Evolutionary conservation across 2,113 vertebrate species (phyloP).

Genomic region (Hippocampus guttulatus): DNA sequence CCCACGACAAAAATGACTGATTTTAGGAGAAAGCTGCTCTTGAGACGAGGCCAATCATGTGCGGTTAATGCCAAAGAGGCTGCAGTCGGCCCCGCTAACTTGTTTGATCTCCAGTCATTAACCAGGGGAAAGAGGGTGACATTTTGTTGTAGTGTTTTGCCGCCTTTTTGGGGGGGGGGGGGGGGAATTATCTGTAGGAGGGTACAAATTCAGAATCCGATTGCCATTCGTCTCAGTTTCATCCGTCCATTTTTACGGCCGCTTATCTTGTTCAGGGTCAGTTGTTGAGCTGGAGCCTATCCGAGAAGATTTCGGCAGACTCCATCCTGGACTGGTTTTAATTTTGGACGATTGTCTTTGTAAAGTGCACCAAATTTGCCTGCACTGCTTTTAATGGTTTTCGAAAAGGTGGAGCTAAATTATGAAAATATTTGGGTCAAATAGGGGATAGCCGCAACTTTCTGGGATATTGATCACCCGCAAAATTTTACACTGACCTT

Average conservation of each 20-base stretch:
- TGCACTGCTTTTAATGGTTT: no score
- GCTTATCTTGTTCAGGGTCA: background rate
- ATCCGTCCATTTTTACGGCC: background rate
- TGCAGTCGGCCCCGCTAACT: constrained; percentile 27
- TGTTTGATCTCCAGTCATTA: constrained; percentile 46
- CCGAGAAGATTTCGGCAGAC: no score
- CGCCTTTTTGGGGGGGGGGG: background rate
- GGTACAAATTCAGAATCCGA: background rate
- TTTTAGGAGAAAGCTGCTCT: constrained; percentile 58
- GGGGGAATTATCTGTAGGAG: background rate
- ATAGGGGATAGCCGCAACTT: no score
- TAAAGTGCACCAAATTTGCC: no score
- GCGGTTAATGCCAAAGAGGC: constrained; percentile 48
- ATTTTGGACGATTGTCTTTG: no score
- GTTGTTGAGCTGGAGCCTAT: background rate
- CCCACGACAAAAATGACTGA: constrained; percentile 63
- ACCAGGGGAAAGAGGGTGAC: constrained; percentile 10
- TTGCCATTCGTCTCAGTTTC: background rate
- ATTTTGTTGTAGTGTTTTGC: constrained; percentile 6
- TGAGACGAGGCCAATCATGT: constrained; percentile 60
- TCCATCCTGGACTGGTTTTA: no score
- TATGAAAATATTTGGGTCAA: no score
- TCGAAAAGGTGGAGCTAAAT: no score
- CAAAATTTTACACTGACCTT: no score
- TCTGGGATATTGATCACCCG: no score